A percentile compares a stretch with the other conserved stretches of the same genome.
Conservation (phyloP, 2,888 invertebrate genomes). For the Herminia tarsipennalis region DNA sequence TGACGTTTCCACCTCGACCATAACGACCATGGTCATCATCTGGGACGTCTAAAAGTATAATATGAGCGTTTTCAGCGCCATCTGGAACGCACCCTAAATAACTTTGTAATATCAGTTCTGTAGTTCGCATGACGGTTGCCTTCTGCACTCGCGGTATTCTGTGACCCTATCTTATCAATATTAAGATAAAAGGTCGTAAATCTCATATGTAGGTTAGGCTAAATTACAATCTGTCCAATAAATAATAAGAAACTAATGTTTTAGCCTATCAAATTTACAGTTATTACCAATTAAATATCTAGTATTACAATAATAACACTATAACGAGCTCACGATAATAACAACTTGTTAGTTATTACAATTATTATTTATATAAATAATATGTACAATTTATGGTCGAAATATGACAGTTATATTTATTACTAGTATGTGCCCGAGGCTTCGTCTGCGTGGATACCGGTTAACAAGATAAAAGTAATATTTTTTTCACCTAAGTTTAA, state of each 20-base stretch:
- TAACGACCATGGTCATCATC: no score
- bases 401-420: not conserved
- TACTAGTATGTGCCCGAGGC: not conserved
- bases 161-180: slow-evolving; percentile 6
- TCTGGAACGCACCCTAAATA: no score
- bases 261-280: slow-evolving; percentile 6
- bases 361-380: not conserved
- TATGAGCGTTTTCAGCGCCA: no score
- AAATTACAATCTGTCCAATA: slow-evolving; percentile 4
- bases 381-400: not conserved
- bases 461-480: no score
- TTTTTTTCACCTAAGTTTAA: no score
- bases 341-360: not conserved
- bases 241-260: slow-evolving; percentile 8
- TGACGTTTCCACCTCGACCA: no score
- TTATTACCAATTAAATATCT: slow-evolving; percentile 12
- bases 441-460: no score
- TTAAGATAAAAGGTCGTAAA: slow-evolving; percentile 22
- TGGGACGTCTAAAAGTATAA: no score
- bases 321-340: slow-evolving; percentile 1
- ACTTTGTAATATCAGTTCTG: no score
- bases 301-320: slow-evolving; percentile 4
- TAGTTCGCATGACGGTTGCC: no score
- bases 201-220: slow-evolving; percentile 24
- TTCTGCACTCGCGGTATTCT: no score